phyloP scores from a whole-genome alignment of 2,888 invertebrate genomes.

The Actias luna region DNA sequence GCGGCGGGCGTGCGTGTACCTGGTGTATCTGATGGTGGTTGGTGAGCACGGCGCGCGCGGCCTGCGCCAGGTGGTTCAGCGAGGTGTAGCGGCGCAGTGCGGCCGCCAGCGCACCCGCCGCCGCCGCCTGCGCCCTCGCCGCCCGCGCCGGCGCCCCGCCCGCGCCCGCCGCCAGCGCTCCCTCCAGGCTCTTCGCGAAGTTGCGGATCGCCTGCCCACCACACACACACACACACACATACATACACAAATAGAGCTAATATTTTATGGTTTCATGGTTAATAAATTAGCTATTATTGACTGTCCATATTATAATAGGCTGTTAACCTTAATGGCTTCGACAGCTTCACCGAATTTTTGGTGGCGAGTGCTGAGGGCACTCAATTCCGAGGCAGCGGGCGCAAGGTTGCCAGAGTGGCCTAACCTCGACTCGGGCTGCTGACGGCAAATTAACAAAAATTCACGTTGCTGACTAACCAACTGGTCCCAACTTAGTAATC shows the following conservation, averaged over 20 bases:
- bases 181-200: conserved; percentile 85
- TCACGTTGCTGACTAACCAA: no score
- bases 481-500: no score
- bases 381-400: no score
- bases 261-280: no score
- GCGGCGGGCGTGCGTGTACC: conserved; percentile 94
- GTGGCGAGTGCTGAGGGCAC: no score
- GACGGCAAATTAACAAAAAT: no score
- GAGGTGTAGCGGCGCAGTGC: conserved; percentile 98
- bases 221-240: background rate
- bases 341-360: no score
- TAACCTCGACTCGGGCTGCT: no score
- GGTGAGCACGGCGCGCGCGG: conserved; percentile 96
- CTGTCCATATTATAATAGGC: no score
- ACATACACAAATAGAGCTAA: conserved; percentile 76
- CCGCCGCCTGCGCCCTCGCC: conserved; percentile 89
- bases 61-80: conserved; percentile 97
- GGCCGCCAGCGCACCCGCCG: conserved; percentile 96
- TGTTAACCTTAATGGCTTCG: no score
- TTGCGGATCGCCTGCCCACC: conserved; percentile 83
- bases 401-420: no score
- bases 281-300: no score
- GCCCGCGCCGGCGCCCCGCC: conserved; percentile 91
- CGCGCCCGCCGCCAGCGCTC: conserved; percentile 93
- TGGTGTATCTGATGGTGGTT: conserved; percentile 97